Base-by-base conservation (phyloP, 2,888 invertebrate species). In the Tillus elongatus region DNA sequence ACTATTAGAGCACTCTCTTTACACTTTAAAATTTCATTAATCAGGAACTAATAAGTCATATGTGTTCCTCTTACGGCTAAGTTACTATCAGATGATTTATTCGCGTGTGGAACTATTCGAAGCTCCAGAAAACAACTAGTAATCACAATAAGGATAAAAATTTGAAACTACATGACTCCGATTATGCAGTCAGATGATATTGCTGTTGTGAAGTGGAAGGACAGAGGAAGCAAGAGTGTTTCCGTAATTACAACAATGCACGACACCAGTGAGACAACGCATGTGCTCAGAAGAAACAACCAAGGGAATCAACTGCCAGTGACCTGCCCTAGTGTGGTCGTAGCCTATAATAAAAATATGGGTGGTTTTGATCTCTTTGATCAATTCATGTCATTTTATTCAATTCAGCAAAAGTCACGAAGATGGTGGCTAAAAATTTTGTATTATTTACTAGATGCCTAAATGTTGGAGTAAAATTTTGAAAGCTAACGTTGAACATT, bases 381-480 rank as follows among this genome's bases (percentile, higher is more conserved):
- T n/a, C 24, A 19, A 19, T 19, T 8, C n/a, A 19, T 19, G 24
- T 19, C 24, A 19, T 19, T 19, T 19, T 19, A 19, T 19, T 19
- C 24, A 19, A 19, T 19, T 8, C 24, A 19, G n/a, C 24, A 19
- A 19, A 19, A 19, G 24, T 19, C n/a, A 6, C 24, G 24, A 19
- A 19, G 24, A 19, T 19, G 24, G 24, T 19, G 24, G 24, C 24
- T 19, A 19, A 19, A 19, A 19, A 19, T 19, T 19, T 19, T 19
- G 6, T 40, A 40, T 28, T 46, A 41, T 34, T 39, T 42, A 13
- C 11, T 45, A 8, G 45, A 46, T 30, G 37, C 40, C 14, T 28
- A 37, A 4, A 45, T 43, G 16, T 42, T 46, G 13, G 44, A 45
- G n/a, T n/a, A n/a, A n/a, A n/a, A n/a, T n/a, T n/a, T n/a, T n/a